Evolutionary conservation across 2,113 vertebrate species (phyloP), one percentile per base, ranked within the genome.

Genomic region (Herpailurus yagouaroundi): DNA sequence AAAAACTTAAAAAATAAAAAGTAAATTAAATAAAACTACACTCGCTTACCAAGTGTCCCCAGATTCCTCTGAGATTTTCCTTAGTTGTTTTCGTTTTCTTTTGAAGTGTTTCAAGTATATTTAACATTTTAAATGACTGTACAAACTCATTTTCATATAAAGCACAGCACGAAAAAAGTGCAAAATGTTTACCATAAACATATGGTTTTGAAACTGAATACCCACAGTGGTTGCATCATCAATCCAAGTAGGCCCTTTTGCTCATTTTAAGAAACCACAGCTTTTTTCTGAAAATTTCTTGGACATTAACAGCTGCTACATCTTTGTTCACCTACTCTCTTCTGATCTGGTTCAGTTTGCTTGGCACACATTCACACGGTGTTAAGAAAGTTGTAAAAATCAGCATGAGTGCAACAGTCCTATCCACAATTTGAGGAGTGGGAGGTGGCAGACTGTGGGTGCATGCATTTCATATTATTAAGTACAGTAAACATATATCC

Each of bases 71-170:
- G 50, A 84, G 27, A 52, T n/a, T 71, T 16, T 71, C 68, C n/a
- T 71, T 71, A 71, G 68, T 36, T 45, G 45, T 36, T 71, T 71
- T 71, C 19, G 8, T 71, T 36, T n/a, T 71, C 33, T 36, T 71
- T 71, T 36, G 68, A 68, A 83, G 9, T 63, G 31, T 60, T 95
- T 97, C 74, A 16, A 12, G 89, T 98, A 97, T 97, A 97, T 97
- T 97, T 84, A 80, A 90, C 68, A 50, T 77, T 95, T 86, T 83
- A 52, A 90, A 52, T 31, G 31, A 50, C 64, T 80, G 15, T 3
- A 36, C n/a, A 73, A 60, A n/a, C 66, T 71, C 94, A 76, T 14
- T 41, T 89, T 64, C 10, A 9, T 55, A 57, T 25, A 88, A 84
- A 12, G 23, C 84, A 84, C 36, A 63, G 6, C 25, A 48, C 5